Evolutionary conservation across 2,113 vertebrate species (phyloP).

Genomic region (Calyptommatus sinebrachiatus): DNA sequence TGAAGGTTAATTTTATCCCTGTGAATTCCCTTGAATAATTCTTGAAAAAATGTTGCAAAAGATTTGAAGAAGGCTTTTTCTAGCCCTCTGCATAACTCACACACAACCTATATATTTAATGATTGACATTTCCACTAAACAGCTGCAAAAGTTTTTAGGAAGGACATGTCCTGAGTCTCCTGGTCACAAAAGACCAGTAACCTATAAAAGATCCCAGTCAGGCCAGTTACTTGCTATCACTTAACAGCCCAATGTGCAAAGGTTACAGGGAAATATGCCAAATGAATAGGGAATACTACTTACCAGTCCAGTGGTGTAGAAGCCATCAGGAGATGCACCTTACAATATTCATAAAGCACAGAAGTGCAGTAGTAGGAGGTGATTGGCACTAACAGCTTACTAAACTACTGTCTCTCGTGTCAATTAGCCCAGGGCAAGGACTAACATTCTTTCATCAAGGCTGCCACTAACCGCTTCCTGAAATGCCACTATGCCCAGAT

Average conservation of each 20-base stretch:
- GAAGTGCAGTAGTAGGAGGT: background rate
- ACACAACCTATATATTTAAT: background rate
- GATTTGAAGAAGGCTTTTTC: background rate
- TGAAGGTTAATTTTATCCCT: slow-evolving; percentile 27
- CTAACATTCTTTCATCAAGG: background rate
- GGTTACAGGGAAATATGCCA: background rate
- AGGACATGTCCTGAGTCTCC: background rate
- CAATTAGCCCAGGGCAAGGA: background rate
- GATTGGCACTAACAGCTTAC: background rate
- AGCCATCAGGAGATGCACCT: background rate
- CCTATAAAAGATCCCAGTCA: background rate
- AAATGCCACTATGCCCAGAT: background rate
- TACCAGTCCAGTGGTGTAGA: background rate
- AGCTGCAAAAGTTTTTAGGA: background rate
- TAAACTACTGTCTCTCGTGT: background rate
- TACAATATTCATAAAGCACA: background rate
- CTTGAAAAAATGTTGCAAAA: slow-evolving; percentile 17
- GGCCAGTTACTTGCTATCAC: background rate
- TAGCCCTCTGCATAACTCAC: background rate
- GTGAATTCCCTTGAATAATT: background rate
- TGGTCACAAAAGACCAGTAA: slow-evolving; percentile 5
- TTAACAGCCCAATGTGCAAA: slow-evolving; percentile 4
- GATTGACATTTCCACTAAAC: background rate
- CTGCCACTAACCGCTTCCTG: background rate
- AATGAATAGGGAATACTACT: background rate